Evolutionary conservation across 37 sponge, comb jelly and placozoan species (phyloP).

Genomic region (Beroe forskalii): DNA sequence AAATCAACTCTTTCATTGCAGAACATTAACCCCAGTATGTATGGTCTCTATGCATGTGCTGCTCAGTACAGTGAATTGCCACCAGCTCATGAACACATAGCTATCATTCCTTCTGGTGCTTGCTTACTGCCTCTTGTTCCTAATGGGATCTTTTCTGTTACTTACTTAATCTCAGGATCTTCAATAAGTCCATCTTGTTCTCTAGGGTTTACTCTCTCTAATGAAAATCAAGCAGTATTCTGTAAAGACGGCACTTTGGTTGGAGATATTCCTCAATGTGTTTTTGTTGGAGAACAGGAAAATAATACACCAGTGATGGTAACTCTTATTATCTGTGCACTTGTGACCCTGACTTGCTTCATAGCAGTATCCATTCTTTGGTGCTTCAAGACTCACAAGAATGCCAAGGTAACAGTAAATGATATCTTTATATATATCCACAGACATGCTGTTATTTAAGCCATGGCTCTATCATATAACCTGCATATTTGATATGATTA

Average conservation of each 20-base stretch:
- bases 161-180: background rate
- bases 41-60: conserved; percentile 1
- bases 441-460: too few relatives aligned
- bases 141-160: background rate
- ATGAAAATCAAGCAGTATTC: background rate
- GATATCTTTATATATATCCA: too few relatives aligned
- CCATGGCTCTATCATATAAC: too few relatives aligned
- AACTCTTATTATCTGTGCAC: background rate
- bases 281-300: background rate
- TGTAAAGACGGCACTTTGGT: background rate
- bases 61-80: background rate
- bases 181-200: background rate
- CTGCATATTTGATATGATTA: too few relatives aligned
- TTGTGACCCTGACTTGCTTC: background rate
- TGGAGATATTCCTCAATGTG: background rate
- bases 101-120: background rate
- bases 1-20: background rate
- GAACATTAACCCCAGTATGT: background rate
- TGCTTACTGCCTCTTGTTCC: background rate
- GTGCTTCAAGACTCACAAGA: background rate
- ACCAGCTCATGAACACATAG: background rate
- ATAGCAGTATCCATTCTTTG: background rate
- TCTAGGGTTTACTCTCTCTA: background rate
- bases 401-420: background rate
- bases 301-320: background rate